phyloP scores from a whole-genome alignment of 1,140 invertebrate species.

The Trissolcus basalis region DNA sequence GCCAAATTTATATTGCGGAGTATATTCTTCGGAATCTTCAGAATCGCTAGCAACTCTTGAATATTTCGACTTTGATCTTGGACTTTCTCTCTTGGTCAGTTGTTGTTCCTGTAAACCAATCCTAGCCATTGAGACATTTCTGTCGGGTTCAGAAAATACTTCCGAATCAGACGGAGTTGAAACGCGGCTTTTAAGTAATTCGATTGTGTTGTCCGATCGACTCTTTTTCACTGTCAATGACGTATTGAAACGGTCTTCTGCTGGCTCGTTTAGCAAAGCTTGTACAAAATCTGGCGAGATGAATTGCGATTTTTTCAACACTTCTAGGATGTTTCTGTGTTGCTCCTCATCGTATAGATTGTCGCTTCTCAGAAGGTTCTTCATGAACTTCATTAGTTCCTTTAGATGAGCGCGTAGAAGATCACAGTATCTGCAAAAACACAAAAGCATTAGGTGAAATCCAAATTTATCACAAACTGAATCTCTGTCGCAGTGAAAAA shows the following conservation, averaged over 20 bases:
- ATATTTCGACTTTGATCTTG: conserved; percentile 60
- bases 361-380: conserved; percentile 64
- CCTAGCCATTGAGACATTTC: conserved; percentile 84
- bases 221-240: conserved; percentile 49
- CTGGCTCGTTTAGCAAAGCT: conserved; percentile 54
- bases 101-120: conserved; percentile 81
- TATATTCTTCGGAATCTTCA: conserved; percentile 69
- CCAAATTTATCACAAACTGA: background rate
- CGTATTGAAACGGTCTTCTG: conserved; percentile 17
- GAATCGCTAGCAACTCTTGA: conserved; percentile 68
- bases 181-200: conserved; percentile 48
- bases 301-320: conserved; percentile 66
- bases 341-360: conserved; percentile 58
- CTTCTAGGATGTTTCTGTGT: conserved; percentile 65
- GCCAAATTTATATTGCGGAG: conserved; percentile 63
- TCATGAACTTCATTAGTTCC: conserved; percentile 71
- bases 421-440: conserved; percentile 62
- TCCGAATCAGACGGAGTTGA: conserved; percentile 84
- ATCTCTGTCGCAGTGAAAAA: background rate
- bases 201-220: conserved; percentile 62
- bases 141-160: conserved; percentile 89
- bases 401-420: conserved; percentile 67
- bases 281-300: conserved; percentile 68
- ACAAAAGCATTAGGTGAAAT: background rate
- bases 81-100: conserved; percentile 60